These are phyloP conservation scores for Brachionus paranguensis DNA, from an alignment of 1,140 invertebrate genomes.

Conservation along the genomic window DNA sequence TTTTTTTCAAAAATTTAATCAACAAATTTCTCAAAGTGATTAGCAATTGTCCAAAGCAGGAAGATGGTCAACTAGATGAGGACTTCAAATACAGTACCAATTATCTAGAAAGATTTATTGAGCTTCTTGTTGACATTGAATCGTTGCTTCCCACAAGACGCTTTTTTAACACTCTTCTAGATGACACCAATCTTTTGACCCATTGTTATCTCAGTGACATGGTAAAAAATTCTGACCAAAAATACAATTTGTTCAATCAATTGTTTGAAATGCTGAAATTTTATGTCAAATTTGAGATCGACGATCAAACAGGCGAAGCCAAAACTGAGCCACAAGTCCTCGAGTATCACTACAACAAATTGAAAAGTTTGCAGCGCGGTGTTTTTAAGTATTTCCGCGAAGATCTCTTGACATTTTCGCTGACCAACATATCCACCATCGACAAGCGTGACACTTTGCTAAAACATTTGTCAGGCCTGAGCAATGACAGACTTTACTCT, in stretches of 20 bases:
- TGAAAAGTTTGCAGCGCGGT: constrained; percentile 77
- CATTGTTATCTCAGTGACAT: constrained; percentile 56
- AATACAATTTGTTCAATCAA: constrained; percentile 60
- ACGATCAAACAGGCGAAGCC: constrained; percentile 87
- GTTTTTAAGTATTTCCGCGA: constrained; percentile 86
- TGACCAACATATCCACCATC: constrained; percentile 86
- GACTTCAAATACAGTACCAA: constrained; percentile 61
- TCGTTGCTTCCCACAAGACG: constrained; percentile 84
- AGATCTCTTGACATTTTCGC: constrained; percentile 70
- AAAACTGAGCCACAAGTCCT: constrained; percentile 88
- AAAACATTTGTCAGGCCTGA: constrained; percentile 75
- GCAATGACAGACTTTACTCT: constrained; percentile 47
- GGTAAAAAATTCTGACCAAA: not conserved
- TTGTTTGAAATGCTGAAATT: constrained; percentile 90
- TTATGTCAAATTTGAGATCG: constrained; percentile 94
- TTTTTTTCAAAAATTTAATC: constrained; percentile 79
- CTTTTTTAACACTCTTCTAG: constrained; percentile 91
- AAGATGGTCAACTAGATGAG: constrained; percentile 55
- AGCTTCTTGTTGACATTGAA: constrained; percentile 91
- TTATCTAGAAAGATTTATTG: constrained; percentile 91
- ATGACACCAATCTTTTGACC: constrained; percentile 87
- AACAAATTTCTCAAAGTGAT: constrained; percentile 80
- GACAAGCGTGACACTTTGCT: constrained; percentile 76
- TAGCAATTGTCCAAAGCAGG: constrained; percentile 52
- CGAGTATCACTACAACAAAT: constrained; percentile 80